phyloP scores from a whole-genome alignment of 2,113 vertebrate genomes.

The Macroglossus sobrinus region DNA sequence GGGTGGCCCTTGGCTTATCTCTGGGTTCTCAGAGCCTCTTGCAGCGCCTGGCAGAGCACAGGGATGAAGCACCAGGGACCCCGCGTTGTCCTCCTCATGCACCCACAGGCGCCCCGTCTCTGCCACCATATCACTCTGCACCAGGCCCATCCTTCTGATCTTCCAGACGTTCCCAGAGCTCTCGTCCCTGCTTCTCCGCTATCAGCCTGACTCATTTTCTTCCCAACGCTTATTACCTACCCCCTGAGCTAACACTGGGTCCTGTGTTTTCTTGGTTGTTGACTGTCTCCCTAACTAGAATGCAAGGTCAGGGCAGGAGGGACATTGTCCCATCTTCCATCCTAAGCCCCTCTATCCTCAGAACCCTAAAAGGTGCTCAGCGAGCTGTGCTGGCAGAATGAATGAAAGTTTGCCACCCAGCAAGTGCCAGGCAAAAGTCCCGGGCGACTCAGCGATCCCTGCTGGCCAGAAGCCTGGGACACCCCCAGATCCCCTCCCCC shows the following conservation, averaged over 20 bases:
- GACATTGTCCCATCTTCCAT: background rate
- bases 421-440: background rate
- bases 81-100: background rate
- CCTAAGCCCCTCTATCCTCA: background rate
- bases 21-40: background rate
- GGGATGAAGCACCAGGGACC: background rate
- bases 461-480: background rate
- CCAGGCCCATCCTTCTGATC: background rate
- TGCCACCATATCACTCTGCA: rapidly evolving
- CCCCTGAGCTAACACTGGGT: background rate
- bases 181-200: background rate
- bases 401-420: background rate
- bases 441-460: background rate
- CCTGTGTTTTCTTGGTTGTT: background rate
- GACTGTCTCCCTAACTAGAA: no score
- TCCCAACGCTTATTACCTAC: no score
- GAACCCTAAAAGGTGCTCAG: background rate
- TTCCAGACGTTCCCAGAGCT: background rate
- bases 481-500: no score
- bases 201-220: background rate
- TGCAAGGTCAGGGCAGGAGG: background rate
- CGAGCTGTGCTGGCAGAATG: background rate
- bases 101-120: background rate
- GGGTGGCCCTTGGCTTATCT: background rate
- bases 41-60: background rate